Evolutionary conservation across 2,888 invertebrate genomes (phyloP), one percentile per base, ranked within the genome.

Genomic region (Ochropleura plecta): DNA sequence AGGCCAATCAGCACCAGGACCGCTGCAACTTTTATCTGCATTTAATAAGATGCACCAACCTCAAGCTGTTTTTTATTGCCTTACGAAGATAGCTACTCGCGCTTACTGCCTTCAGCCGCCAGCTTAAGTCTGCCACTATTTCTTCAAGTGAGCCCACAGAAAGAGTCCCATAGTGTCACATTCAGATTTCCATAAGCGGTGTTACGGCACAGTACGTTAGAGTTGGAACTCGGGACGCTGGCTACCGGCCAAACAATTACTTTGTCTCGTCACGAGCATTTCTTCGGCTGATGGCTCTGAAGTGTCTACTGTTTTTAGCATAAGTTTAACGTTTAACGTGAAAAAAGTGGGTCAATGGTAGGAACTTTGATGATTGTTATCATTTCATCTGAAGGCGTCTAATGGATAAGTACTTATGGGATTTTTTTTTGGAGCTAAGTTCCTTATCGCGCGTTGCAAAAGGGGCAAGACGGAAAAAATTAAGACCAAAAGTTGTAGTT

Each of bases 181-280:
- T 86, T 85, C 91, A 92, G 92, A 92, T 92, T 92, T 91, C 90
- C 91, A 92, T 91, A 86, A 84, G 73, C 79, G 82, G 70, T 84
- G 84, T 84, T 85, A 83, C 83, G 81, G 82, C 77, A 82, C 81
- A 84, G 84, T 86, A 84, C 76, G 86, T 84, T 76, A 83, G 60
- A 40, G 44, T 62, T n/a, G 62, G n/a, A n/a, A 62, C 62, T 71
- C 68, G 73, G 76, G 59, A 73, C 72, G 80, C 85, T 95, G 95
- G 95, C 95, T 79, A 72, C 48, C 64, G 85, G 95, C 95, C 95
- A 96, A 93, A 95, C 94, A 94, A 95, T 95, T 95, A 95, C 95
- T 94, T 93, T 93, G 93, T 91, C 93, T 94, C 94, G 92, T 95
- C 94, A 95, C 90, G 90, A 92, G 85, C 93, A 89, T 92, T 94